Conservation (phyloP, 1,140 invertebrate genomes). For the Ctenoplectra terminalis region DNA sequence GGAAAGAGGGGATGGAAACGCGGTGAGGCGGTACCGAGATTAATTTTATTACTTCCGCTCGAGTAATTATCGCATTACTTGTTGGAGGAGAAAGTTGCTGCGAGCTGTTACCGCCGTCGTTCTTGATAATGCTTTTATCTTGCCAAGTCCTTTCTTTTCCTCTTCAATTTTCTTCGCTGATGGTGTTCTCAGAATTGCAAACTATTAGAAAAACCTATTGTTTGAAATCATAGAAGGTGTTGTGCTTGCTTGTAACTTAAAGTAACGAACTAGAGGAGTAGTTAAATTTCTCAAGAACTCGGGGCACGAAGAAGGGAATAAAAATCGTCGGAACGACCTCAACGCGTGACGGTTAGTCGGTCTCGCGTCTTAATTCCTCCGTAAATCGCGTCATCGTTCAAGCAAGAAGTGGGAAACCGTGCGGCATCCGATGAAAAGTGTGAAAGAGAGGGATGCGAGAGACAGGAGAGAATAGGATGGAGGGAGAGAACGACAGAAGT, state of each 20-base stretch:
- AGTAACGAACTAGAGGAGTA: neutral
- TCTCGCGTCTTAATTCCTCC: conserved; percentile 31
- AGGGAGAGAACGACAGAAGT: neutral
- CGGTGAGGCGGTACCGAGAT: conserved; percentile 59
- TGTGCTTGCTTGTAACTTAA: neutral
- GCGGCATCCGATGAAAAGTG: conserved; percentile 17
- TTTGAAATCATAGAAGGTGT: neutral
- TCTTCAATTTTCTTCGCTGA: no score
- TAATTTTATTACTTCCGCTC: conserved; percentile 75
- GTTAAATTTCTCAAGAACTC: neutral
- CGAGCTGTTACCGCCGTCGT: conserved; percentile 4
- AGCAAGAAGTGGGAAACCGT: conserved; percentile 9
- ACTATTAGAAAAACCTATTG: neutral
- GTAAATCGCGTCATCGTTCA: conserved; percentile 30
- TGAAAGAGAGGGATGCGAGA: neutral
- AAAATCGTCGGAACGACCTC: neutral
- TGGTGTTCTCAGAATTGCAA: no score
- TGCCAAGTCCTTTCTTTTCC: neutral
- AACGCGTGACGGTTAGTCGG: neutral
- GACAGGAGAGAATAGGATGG: conserved; percentile 20
- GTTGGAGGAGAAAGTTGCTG: conserved; percentile 47
- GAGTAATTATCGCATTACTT: conserved; percentile 76
- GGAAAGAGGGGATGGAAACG: conserved; percentile 12
- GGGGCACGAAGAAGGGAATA: neutral
- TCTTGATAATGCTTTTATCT: conserved; percentile 6